Evolutionary conservation across 2,888 invertebrate species (phyloP), one percentile per base, ranked within the genome.

Genomic region (Ormyrus pomaceus): DNA sequence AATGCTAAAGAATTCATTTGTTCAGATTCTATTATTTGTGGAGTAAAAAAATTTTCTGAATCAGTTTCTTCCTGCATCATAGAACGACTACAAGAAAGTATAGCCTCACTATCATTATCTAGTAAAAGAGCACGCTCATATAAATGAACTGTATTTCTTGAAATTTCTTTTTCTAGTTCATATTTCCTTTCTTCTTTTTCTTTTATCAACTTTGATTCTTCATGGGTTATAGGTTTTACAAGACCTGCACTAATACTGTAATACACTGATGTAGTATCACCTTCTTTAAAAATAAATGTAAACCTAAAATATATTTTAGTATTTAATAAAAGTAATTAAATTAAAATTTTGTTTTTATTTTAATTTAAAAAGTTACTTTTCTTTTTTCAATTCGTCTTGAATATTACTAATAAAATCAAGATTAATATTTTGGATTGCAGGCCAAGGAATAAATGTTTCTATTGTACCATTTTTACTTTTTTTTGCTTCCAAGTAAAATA

Each of bases 361-460:
- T 51, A 77, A 56, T n/a, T 46, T 11, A 65, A 77, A 19, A 59
- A 80, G 55, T 85, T 82, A 87, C 89, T 81, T 84, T 79, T 82
- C 86, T 82, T 82, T 89, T 83, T 76, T 88, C 89, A 85, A 89
- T 82, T 13, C 84, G 83, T 76, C 91, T 84, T 90, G 92, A 87
- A 89, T 93, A 91, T 84, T 83, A 82, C 91, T 89, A 78, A 92
- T 89, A 70, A 88, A 85, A 8, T 86, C 82, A 51, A 92, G 86
- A 50, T 89, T 89, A n/a, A 92, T 85, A 59, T 86, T 86, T 65
- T 89, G 89, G 53, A 86, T 87, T 6, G 88, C 84, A 58, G 91
- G 84, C 85, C 91, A 89, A 7, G 92, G 92, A 61, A 93, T 70
- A 85, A 91, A 93, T 62, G 91, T 87, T 83, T 91, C 89, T 11